These are phyloP conservation scores for rat (Rattus norvegicus) DNA, from an alignment of 2,113 vertebrate genomes.

Conservation along the genomic window DNA sequence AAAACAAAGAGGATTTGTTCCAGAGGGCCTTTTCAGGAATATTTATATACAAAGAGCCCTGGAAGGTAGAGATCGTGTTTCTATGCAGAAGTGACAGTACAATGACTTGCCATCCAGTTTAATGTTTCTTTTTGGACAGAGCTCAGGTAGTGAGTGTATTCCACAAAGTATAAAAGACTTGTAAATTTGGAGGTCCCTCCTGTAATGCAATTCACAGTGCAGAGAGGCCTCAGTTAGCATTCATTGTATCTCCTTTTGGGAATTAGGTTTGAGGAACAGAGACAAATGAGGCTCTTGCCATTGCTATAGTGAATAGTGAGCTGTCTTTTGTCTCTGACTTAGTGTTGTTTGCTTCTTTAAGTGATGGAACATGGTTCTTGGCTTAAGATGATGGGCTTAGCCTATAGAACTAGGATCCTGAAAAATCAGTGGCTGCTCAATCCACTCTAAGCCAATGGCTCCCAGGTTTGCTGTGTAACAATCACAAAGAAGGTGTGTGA, in stretches of 20 bases:
- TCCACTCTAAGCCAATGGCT: background rate
- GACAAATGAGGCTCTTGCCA: background rate
- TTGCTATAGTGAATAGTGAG: background rate
- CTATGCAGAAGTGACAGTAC: background rate
- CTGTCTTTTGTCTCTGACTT: background rate
- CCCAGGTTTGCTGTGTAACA: background rate
- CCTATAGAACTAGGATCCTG: background rate
- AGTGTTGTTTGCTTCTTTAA: background rate
- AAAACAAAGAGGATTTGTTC: constrained; percentile 35
- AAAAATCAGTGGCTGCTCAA: background rate
- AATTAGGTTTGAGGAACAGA: background rate
- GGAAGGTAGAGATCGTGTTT: background rate
- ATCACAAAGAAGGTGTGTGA: background rate
- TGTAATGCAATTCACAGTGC: background rate
- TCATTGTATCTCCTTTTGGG: background rate
- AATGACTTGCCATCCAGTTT: background rate
- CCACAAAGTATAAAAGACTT: background rate
- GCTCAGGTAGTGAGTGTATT: background rate
- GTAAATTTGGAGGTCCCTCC: background rate
- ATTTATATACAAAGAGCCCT: background rate
- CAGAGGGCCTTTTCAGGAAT: background rate
- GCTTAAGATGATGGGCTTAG: background rate
- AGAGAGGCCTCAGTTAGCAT: background rate
- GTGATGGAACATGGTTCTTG: background rate
- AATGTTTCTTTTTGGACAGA: background rate